Evolutionary conservation across 2,113 vertebrate genomes (phyloP).

Genomic region (Siniperca knerii): DNA sequence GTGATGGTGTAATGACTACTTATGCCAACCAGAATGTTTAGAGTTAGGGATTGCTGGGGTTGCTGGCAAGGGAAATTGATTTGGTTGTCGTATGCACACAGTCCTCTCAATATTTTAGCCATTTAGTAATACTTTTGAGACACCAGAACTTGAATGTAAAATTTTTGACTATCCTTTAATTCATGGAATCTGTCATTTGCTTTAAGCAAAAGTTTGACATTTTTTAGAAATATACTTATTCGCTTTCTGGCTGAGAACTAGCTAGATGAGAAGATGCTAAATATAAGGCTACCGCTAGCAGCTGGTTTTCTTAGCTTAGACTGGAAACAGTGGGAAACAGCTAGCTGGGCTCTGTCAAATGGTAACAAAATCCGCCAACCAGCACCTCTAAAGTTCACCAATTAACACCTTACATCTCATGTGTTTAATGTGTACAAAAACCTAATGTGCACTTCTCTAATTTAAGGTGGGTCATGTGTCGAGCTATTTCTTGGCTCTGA

Average conservation of each 20-base stretch:
- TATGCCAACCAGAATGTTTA: background rate
- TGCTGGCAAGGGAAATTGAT: slow-evolving; percentile 8
- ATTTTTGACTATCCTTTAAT: background rate
- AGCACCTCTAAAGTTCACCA: background rate
- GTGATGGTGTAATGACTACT: slow-evolving; percentile 24
- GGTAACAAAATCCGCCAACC: background rate
- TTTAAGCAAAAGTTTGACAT: background rate
- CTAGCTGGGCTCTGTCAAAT: background rate
- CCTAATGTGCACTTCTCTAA: background rate
- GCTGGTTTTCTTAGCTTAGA: background rate
- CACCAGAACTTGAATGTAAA: background rate
- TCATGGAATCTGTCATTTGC: background rate
- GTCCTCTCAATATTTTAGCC: background rate
- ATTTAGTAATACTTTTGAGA: background rate
- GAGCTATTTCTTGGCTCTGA: background rate
- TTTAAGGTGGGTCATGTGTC: background rate
- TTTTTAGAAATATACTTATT: background rate
- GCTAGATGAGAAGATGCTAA: background rate
- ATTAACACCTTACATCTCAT: too few relatives aligned
- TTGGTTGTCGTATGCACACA: slow-evolving; percentile 4
- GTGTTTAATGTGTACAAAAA: too few relatives aligned
- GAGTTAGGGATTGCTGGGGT: slow-evolving; percentile 5
- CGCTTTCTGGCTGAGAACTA: background rate
- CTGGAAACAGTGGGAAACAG: background rate
- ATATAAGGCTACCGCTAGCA: background rate